phyloP scores from a whole-genome alignment of 1,140 invertebrate species.

The Ceratina australensis region DNA sequence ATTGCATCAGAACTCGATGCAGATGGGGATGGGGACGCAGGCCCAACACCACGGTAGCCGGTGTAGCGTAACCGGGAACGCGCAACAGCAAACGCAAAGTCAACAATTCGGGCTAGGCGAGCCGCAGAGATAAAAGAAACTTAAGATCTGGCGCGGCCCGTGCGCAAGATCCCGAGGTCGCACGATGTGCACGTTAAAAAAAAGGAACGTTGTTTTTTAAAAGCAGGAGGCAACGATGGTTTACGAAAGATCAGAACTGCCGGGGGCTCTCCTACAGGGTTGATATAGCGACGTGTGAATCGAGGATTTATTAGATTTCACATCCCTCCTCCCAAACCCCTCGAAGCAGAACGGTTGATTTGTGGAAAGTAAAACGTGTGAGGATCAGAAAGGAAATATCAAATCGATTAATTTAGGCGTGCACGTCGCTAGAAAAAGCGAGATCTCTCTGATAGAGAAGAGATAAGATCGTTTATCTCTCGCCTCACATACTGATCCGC shows the following conservation, averaged over 20 bases:
- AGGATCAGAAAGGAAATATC: neutral
- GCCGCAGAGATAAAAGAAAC: constrained; percentile 77
- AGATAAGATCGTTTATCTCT: constrained; percentile 2
- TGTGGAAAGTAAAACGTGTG: neutral
- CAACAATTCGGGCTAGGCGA: constrained; percentile 75
- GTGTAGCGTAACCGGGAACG: constrained; percentile 72
- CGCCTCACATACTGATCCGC: neutral
- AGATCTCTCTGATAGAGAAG: constrained; percentile 7
- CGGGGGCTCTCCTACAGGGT: constrained; percentile 10
- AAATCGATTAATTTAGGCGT: constrained; percentile 18
- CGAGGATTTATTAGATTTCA: neutral
- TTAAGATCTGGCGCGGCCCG: constrained; percentile 57
- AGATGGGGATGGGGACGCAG: constrained; percentile 44
- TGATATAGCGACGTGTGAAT: constrained; percentile 1
- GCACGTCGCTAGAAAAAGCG: constrained; percentile 19
- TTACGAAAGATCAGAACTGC: constrained; percentile 23
- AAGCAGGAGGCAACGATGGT: constrained; percentile 21
- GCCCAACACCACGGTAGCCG: constrained; percentile 71
- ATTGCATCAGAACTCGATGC: constrained; percentile 57
- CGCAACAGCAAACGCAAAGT: constrained; percentile 69
- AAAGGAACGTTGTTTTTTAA: constrained; percentile 6
- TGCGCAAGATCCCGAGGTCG: constrained; percentile 58
- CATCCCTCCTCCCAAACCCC: constrained; percentile 10
- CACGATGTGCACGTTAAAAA: constrained; percentile 48
- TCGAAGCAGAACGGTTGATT: constrained; percentile 25